Evolutionary conservation across 92 coral and sea anemone species (phyloP).

Genomic region (Epizoanthus rinbou): DNA sequence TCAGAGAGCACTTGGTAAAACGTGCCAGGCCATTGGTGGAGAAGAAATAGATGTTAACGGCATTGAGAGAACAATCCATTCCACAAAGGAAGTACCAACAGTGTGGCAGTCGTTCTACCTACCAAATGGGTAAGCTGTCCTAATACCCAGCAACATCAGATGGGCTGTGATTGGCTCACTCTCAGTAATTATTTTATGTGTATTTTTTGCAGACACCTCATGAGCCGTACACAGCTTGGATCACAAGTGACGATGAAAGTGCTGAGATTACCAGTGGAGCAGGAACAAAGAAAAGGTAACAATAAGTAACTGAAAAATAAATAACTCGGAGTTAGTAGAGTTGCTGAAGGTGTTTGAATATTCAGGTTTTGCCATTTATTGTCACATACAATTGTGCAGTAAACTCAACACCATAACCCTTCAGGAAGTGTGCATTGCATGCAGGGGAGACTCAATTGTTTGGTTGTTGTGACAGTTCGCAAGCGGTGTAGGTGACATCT

Average conservation of each 20-base stretch:
- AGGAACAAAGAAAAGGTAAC: conserved; percentile 37
- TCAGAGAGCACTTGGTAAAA: conserved; percentile 80
- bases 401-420: too few relatives aligned
- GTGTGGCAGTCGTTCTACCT: conserved; percentile 88
- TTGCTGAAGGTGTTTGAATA: background rate
- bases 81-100: conserved; percentile 62
- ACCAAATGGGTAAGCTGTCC: conserved; percentile 72
- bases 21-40: conserved; percentile 48
- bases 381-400: too few relatives aligned
- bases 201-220: conserved; percentile 70
- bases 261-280: conserved; percentile 55
- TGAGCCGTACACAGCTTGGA: conserved; percentile 86
- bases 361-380: too few relatives aligned
- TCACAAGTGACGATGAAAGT: conserved; percentile 79
- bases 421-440: too few relatives aligned
- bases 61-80: conserved; percentile 69
- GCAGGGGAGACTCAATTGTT: too few relatives aligned
- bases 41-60: conserved; percentile 64
- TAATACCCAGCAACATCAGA: background rate
- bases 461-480: too few relatives aligned
- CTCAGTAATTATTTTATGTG: background rate
- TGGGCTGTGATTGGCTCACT: background rate
- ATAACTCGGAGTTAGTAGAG: background rate
- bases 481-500: too few relatives aligned
- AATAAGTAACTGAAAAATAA: background rate